Percentiles rank a stretch among this genome's conserved stretches.
Evolutionary conservation across 2,888 invertebrate species (phyloP).

Genomic region (Andrena haemorrhoa): DNA sequence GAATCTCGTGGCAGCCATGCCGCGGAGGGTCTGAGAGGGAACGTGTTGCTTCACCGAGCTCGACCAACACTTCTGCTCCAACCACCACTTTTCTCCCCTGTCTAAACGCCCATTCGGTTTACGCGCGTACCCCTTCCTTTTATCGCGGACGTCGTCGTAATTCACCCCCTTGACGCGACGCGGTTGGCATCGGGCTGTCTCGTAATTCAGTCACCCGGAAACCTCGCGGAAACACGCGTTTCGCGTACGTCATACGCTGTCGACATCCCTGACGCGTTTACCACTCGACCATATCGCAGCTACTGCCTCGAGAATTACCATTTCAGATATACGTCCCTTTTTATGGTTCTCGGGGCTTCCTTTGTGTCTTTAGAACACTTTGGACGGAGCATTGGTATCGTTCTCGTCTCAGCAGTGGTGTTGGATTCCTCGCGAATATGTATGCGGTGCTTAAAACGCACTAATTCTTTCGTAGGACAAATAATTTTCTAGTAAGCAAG

Average conservation of each 20-base stretch:
- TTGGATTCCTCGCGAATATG: too few relatives aligned
- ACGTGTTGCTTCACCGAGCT: conserved; percentile 62
- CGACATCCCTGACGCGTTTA: not conserved
- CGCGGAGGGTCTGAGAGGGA: conserved; percentile 31
- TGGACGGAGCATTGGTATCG: too few relatives aligned
- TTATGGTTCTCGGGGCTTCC: too few relatives aligned
- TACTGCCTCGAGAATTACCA: not conserved
- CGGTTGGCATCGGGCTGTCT: conserved; percentile 35
- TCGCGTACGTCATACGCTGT: not conserved
- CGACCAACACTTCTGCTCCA: conserved; percentile 63
- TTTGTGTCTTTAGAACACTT: too few relatives aligned
- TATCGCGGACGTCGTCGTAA: conserved; percentile 31
- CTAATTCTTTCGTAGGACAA: too few relatives aligned
- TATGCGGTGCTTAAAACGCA: too few relatives aligned
- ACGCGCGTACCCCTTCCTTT: conserved; percentile 45
- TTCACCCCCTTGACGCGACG: conserved; percentile 23
- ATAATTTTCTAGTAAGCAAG: too few relatives aligned
- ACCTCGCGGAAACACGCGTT: conserved; percentile 18
- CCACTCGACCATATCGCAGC: not conserved
- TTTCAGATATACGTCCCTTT: too few relatives aligned
- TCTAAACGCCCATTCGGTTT: conserved; percentile 61
- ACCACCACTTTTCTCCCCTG: conserved; percentile 68
- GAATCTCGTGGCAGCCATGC: conserved; percentile 55
- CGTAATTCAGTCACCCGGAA: conserved; percentile 53
- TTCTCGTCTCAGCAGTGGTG: too few relatives aligned